Conservation (phyloP, 2,797 vertebrate genomes). For the Nannoperca australis region DNA sequence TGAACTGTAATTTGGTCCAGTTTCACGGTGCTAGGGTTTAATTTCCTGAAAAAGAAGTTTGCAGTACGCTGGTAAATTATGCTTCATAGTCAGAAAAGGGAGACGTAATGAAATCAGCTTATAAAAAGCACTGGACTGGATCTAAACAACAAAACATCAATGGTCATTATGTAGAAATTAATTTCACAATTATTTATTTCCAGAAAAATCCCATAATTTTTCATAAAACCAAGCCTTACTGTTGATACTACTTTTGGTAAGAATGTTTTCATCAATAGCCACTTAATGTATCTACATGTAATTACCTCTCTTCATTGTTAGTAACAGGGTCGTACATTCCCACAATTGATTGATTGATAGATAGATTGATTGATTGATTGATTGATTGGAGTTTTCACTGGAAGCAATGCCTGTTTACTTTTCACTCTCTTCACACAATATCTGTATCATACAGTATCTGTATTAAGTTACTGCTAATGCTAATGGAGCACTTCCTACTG, state of each 20-base stretch:
- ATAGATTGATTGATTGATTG: too few species aligned
- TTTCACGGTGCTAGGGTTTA: slow-evolving; percentile 36
- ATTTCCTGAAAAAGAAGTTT: slow-evolving; percentile 50
- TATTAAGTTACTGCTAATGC: neutral
- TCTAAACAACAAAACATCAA: slow-evolving; percentile 11
- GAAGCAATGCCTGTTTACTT: neutral
- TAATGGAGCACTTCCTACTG: neutral
- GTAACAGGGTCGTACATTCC: neutral
- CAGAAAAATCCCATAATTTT: neutral
- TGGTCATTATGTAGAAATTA: slow-evolving; percentile 11
- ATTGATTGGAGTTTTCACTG: neutral
- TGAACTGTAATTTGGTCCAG: slow-evolving; percentile 46
- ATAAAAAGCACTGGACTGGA: slow-evolving; percentile 18
- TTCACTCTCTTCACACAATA: neutral
- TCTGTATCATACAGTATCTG: neutral
- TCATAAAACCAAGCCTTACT: neutral
- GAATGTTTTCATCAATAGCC: neutral
- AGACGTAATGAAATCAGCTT: slow-evolving; percentile 21
- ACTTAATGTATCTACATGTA: neutral
- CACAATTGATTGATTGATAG: neutral
- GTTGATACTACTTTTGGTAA: neutral
- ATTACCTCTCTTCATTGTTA: neutral
- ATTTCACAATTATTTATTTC: slow-evolving; percentile 1
- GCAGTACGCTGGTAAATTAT: slow-evolving; percentile 44
- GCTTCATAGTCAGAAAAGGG: slow-evolving; percentile 26